phyloP scores from a whole-genome alignment of 2,113 vertebrate genomes.

The Elephas maximus region DNA sequence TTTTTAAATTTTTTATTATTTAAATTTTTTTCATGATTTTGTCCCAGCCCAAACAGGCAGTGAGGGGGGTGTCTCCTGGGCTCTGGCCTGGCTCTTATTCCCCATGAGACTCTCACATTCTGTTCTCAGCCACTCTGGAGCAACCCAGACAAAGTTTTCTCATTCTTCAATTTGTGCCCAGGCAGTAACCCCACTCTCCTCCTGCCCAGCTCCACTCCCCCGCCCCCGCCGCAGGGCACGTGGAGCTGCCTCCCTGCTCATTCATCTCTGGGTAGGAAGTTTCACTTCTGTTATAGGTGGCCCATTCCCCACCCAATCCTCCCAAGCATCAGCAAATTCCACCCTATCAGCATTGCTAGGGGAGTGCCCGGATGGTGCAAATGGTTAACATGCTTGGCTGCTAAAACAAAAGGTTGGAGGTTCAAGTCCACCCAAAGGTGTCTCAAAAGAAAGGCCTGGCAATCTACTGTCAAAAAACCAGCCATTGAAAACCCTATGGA shows the following conservation, averaged over 20 bases:
- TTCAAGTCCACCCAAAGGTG: too few species aligned
- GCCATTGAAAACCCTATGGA: too few species aligned
- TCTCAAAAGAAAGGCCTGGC: too few species aligned
- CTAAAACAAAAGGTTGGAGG: too few species aligned
- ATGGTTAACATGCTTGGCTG: too few species aligned
- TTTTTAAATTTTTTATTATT: background rate
- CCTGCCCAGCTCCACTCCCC: too few species aligned
- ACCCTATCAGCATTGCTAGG: background rate
- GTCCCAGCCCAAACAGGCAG: background rate
- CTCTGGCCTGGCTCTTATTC: background rate
- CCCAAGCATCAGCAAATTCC: background rate
- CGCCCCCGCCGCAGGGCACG: rapidly evolving
- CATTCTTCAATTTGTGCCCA: background rate
- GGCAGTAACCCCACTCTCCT: rapidly evolving
- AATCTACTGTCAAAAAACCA: too few species aligned
- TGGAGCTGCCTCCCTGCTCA: background rate
- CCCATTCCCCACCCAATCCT: background rate
- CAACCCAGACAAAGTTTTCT: background rate
- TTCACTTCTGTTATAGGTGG: background rate
- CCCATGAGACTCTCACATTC: rapidly evolving
- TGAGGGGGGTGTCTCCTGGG: background rate
- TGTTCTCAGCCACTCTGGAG: background rate
- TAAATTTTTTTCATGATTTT: background rate
- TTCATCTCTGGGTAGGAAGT: background rate
- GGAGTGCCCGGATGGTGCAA: too few species aligned